Base-by-base conservation (phyloP, 2,797 vertebrate species). In the Oreochromis mossambicus region DNA sequence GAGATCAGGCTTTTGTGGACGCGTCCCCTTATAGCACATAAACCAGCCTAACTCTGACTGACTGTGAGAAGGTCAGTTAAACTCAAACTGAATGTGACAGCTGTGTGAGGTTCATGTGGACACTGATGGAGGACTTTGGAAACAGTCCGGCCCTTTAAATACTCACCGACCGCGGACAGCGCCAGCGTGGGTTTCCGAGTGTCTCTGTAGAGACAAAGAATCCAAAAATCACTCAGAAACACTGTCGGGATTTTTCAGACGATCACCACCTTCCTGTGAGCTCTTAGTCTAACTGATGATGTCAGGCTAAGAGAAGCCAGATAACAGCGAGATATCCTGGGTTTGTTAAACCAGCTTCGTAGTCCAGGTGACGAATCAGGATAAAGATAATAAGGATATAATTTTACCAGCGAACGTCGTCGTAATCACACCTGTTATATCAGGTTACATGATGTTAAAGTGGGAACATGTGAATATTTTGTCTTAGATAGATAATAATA, bases 151-250 rank as follows among this genome's bases (percentile, higher is more conserved):
- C 36, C 13, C 50, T 43, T 78, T 10, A 43, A 43, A 79, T 19
- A 97, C 98, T 97, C 92, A 99, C 98, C 98, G 0, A 99, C 98
- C 4, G 98, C 98, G 13, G 98, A 99, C 4, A 99, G 95, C 0
- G 97, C 98, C 80, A 98, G 97, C 0, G 97, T 95, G 15, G 98
- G 98, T 81, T 99, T 99, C 77, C 98, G 96, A 8, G 98, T 97
- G 92, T 99, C 98, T 90, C 98, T 99, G 96, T 77, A 92, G 97
- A 90, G 68, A 3, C 66, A 86, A 41, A 79, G 46, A 29, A 21
- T 7, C 21, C 9, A 43, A 3, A 52, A 5, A 24, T 75, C 32
- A 58, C 1, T 19, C 10, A 15, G n/a, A 21, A 21, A 19, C 4
- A 38, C 21, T 13, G 6, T 36, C 6, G 0, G 11, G 58, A 0